A percentile compares a stretch with the other conserved stretches of the same genome.
phyloP scores from a whole-genome alignment of 2,797 vertebrate species.

The Ctenosaura bakeri region DNA sequence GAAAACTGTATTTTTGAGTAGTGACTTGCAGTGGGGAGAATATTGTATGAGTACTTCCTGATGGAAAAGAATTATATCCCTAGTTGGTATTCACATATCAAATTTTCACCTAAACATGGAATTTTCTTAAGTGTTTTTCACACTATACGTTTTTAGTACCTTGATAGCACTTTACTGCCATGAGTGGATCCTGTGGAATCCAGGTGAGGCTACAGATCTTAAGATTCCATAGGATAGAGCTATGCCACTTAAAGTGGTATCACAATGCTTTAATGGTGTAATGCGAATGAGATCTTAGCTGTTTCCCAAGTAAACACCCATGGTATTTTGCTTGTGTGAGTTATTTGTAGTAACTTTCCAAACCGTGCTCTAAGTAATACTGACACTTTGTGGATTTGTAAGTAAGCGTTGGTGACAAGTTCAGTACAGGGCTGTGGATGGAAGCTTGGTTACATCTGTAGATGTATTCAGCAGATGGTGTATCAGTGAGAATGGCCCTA shows the following conservation, averaged over 20 bases:
- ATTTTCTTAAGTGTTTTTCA: neutral
- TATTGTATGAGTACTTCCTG: no score
- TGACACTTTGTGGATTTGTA: neutral
- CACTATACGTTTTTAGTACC: neutral
- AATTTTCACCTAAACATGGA: neutral
- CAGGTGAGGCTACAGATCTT: neutral
- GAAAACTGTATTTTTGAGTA: no score
- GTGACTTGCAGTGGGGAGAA: no score
- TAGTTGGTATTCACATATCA: neutral
- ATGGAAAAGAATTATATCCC: no score
- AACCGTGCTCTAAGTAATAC: neutral
- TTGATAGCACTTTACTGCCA: neutral
- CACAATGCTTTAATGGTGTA: no score
- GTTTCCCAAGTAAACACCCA: neutral
- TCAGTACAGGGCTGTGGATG: no score
- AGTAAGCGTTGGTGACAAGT: neutral
- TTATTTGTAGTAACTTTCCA: neutral
- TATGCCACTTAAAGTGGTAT: no score
- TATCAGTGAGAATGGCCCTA: neutral
- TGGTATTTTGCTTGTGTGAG: neutral
- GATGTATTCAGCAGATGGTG: neutral
- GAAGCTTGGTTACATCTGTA: neutral
- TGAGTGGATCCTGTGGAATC: neutral
- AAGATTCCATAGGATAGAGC: no score
- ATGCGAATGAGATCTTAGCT: neutral